Evolutionary conservation across 2,888 invertebrate genomes (phyloP), one percentile per base, ranked within the genome.

Genomic region (Drosophila meridiana): DNA sequence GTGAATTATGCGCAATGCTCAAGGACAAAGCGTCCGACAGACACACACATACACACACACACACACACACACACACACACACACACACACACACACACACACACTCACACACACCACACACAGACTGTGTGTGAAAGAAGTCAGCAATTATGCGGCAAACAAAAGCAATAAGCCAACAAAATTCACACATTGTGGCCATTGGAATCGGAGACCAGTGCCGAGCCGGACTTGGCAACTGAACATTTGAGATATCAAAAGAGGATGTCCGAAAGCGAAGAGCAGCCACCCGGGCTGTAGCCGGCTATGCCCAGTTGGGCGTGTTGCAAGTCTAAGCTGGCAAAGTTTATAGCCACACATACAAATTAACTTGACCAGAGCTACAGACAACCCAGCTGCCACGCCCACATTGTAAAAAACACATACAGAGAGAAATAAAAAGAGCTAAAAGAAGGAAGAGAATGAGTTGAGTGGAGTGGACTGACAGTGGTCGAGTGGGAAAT

Each of bases 121-220:
- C 13, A 36, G 43, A 43, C 73, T 87, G 88, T 85, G 77, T 89
- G 80, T 63, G 89, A 89, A 87, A 85, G 88, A 86, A 89, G 85
- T 83, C 90, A 80, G 88, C 85, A 89, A 89, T 85, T 85, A 85
- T 85, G 90, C 90, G 90, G 80, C 88, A 85, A 87, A 85, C 80
- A 87, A 85, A 87, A 89, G 90, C 88, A 85, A 89, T 89, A 85
- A 85, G 90, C 85, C 88, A 85, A 87, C 85, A 85, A 85, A 85
- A 89, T 89, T 89, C 85, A 85, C 85, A 85, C 85, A 89, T 85
- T 89, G 86, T 85, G 85, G 72, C 74, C 78, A 80, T 72, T 67
- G 70, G 14, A 63, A 76, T 57, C 38, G 56, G 63, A 61, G 70
- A 56, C 59, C 43, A 38, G 53, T 20, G 38, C 65, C 68, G 64